A percentile compares a stretch with the other conserved stretches of the same genome.
Conservation (phyloP, 2,888 invertebrate genomes). For the Meiosimyza platycephala region DNA sequence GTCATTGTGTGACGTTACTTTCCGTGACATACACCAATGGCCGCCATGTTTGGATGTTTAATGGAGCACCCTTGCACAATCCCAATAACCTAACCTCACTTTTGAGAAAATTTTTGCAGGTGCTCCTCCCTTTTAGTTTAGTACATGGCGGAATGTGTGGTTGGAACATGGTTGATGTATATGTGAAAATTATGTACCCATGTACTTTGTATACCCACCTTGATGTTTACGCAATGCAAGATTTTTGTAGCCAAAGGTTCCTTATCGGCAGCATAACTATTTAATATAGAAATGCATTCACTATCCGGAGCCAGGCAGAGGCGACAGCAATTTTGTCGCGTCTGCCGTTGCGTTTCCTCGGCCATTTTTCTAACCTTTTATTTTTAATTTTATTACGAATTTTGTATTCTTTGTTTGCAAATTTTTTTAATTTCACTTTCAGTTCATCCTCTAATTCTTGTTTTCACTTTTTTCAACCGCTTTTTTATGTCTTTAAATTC, state of each 20-base stretch:
- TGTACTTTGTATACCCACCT: slow-evolving; percentile 54
- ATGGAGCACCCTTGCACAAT: slow-evolving; percentile 44
- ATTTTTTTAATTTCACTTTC: not conserved
- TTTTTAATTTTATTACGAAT: slow-evolving; percentile 28
- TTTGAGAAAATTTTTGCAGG: slow-evolving; percentile 10
- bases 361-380: slow-evolving; percentile 51
- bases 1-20: not conserved
- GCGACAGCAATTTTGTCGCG: slow-evolving; percentile 66
- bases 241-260: slow-evolving; percentile 67
- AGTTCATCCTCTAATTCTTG: slow-evolving; percentile 2
- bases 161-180: not conserved
- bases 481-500: slow-evolving; percentile 40
- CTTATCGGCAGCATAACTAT: slow-evolving; percentile 67
- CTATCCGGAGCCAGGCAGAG: slow-evolving; percentile 66
- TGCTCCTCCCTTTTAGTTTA: slow-evolving; percentile 14
- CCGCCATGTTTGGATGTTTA: slow-evolving; percentile 23
- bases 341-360: slow-evolving; percentile 46
- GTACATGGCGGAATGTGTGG: slow-evolving; percentile 14
- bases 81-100: slow-evolving; percentile 47
- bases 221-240: slow-evolving; percentile 66
- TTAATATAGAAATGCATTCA: slow-evolving; percentile 68
- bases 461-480: slow-evolving; percentile 44
- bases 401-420: slow-evolving; percentile 40
- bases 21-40: slow-evolving; percentile 3
- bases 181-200: not conserved